A percentile compares a stretch with the other conserved stretches of the same genome.
Evolutionary conservation across 1,140 invertebrate genomes (phyloP).

Genomic region (Hetaerina americana): DNA sequence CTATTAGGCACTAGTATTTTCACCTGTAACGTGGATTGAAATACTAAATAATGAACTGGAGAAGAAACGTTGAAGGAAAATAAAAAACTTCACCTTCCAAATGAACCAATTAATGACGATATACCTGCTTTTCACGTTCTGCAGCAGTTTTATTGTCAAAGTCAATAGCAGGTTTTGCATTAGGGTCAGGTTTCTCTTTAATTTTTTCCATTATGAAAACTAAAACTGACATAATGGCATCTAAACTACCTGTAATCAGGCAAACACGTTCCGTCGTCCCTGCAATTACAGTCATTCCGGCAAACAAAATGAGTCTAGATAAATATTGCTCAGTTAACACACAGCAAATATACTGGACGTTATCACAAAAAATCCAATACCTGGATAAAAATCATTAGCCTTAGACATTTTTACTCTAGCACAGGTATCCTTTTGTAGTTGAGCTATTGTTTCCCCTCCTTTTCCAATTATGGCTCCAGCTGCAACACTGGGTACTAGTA

Average conservation of each 20-base stretch:
- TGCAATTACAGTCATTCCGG: slow-evolving; percentile 28
- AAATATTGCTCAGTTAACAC: not conserved
- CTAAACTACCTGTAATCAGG: slow-evolving; percentile 86
- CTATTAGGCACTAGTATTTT: slow-evolving; percentile 97
- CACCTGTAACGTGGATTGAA: slow-evolving; percentile 41
- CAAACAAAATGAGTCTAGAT: not conserved
- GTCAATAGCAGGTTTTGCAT: slow-evolving; percentile 51
- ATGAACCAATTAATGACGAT: slow-evolving; percentile 1
- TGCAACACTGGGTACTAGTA: slow-evolving; percentile 87
- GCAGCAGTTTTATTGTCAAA: slow-evolving; percentile 34
- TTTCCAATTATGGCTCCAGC: slow-evolving; percentile 96
- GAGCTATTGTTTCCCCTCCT: slow-evolving; percentile 92
- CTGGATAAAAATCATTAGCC: slow-evolving; percentile 94
- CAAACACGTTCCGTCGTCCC: slow-evolving; percentile 95
- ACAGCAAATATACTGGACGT: not conserved
- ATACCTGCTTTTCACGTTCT: slow-evolving; percentile 44
- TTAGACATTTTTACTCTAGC: slow-evolving; percentile 97
- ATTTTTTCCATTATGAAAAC: slow-evolving; percentile 98
- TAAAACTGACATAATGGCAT: slow-evolving; percentile 85
- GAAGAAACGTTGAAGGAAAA: too few relatives aligned
- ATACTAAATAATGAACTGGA: too few relatives aligned
- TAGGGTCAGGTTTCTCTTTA: slow-evolving; percentile 89
- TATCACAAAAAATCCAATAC: slow-evolving; percentile 45
- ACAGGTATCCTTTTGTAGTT: slow-evolving; percentile 89
- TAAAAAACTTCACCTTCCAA: too few relatives aligned